These are phyloP conservation scores for Decapterus maruadsi DNA, from an alignment of 2,797 vertebrate genomes.

Conservation along the genomic window DNA sequence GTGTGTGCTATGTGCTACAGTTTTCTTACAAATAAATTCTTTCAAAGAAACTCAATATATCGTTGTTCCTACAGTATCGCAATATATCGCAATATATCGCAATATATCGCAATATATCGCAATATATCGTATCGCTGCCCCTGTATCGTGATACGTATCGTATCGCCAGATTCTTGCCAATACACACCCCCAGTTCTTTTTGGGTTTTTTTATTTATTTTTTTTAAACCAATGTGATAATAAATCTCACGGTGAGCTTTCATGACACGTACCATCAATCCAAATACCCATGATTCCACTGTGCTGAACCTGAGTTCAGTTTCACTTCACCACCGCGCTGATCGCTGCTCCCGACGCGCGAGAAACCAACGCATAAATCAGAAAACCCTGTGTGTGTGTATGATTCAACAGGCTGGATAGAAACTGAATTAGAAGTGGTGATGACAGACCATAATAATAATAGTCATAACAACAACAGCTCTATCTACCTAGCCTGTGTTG, in stretches of 20 bases:
- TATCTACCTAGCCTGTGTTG: conserved; percentile 2
- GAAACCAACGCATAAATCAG: conserved; percentile 6
- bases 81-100: too few relatives aligned
- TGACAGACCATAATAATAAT: conserved; percentile 8
- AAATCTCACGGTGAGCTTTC: background rate
- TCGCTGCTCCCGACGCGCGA: background rate
- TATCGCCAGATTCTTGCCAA: too few relatives aligned
- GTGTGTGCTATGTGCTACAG: too few relatives aligned
- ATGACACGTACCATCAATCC: background rate
- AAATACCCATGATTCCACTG: background rate
- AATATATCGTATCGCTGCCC: too few relatives aligned
- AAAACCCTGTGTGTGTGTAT: background rate
- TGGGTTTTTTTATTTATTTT: too few relatives aligned
- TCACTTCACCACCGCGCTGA: background rate
- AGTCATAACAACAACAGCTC: background rate
- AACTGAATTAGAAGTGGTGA: conserved; percentile 21
- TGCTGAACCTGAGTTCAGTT: conserved; percentile 3
- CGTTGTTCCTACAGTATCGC: too few relatives aligned
- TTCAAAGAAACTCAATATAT: too few relatives aligned
- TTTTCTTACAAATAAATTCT: too few relatives aligned
- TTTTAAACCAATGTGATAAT: too few relatives aligned
- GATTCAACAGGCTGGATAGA: conserved; percentile 33
- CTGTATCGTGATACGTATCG: too few relatives aligned
- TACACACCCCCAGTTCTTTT: too few relatives aligned
- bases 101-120: too few relatives aligned